Percentiles rank a stretch among this genome's conserved stretches.
phyloP scores from a whole-genome alignment of 2,797 vertebrate species.

The Muscicapa comitata region DNA sequence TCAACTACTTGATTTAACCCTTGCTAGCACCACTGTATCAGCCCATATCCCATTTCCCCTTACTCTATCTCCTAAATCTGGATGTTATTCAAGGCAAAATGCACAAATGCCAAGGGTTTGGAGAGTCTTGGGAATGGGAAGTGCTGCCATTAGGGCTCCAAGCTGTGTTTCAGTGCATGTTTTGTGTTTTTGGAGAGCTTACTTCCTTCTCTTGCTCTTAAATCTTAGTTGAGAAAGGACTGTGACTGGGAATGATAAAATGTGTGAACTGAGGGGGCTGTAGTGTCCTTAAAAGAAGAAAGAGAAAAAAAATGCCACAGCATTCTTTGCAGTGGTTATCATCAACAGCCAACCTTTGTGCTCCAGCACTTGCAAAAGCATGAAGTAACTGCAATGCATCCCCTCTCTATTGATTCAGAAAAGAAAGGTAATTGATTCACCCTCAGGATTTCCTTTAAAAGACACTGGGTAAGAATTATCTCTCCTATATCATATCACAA shows the following conservation, averaged over 20 bases:
- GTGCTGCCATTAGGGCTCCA: neutral
- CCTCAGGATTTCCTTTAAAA: slow-evolving; percentile 54
- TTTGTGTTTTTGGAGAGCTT: neutral
- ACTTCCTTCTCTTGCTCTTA: neutral
- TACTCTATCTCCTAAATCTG: neutral
- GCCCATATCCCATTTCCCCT: neutral
- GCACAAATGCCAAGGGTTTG: neutral
- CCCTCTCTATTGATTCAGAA: slow-evolving; percentile 51
- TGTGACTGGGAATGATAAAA: slow-evolving; percentile 38
- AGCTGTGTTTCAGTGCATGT: neutral
- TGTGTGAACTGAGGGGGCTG: slow-evolving; percentile 34
- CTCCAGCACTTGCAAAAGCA: neutral
- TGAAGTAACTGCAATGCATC: slow-evolving; percentile 32
- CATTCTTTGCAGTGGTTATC: slow-evolving; percentile 23
- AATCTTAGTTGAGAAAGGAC: slow-evolving; percentile 31
- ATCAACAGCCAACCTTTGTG: slow-evolving; percentile 42
- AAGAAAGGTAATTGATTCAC: slow-evolving; percentile 55
- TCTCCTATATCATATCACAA: slow-evolving; percentile 39
- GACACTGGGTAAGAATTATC: slow-evolving; percentile 27
- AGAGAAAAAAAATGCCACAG: neutral
- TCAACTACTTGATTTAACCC: slow-evolving; percentile 9
- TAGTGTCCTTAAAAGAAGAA: slow-evolving; percentile 26
- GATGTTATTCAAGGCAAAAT: neutral
- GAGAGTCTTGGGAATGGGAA: neutral
- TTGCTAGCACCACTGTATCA: neutral